phyloP scores from a whole-genome alignment of 2,888 invertebrate species.

The Ormia ochracea region DNA sequence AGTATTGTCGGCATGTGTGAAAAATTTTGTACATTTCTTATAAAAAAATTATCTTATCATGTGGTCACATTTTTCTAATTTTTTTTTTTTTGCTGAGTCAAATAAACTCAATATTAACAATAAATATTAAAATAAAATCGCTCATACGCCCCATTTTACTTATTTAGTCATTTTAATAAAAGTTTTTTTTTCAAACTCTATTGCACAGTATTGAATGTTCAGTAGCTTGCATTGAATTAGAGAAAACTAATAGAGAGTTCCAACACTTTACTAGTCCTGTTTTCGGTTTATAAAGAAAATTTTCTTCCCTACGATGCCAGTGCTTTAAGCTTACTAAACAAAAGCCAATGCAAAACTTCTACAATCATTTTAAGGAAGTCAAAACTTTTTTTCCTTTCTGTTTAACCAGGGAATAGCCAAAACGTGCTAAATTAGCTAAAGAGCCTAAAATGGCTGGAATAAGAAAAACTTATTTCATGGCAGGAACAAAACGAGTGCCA shows the following conservation, averaged over 20 bases:
- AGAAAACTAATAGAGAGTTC: neutral
- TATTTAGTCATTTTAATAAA: neutral
- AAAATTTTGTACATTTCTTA: too few species aligned
- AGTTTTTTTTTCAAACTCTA: too few species aligned
- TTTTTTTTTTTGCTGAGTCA: neutral
- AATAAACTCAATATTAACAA: neutral
- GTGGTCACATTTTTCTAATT: too few species aligned
- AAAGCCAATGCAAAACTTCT: constrained; percentile 39
- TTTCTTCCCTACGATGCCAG: neutral
- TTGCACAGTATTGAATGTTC: neutral
- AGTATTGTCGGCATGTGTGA: too few species aligned
- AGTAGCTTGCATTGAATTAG: neutral
- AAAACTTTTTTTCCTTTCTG: neutral
- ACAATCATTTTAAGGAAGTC: constrained; percentile 43
- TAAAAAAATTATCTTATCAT: too few species aligned
- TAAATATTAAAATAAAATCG: constrained; percentile 8
- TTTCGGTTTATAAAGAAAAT: neutral
- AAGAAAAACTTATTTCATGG: constrained; percentile 10
- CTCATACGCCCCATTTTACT: constrained; percentile 15
- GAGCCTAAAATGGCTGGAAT: constrained; percentile 30
- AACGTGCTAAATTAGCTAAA: constrained; percentile 51
- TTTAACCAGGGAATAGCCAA: neutral
- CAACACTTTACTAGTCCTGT: neutral
- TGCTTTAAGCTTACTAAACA: neutral
- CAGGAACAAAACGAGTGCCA: neutral